Conservation (phyloP, 1,140 invertebrate species). For the Danaus plexippus region DNA sequence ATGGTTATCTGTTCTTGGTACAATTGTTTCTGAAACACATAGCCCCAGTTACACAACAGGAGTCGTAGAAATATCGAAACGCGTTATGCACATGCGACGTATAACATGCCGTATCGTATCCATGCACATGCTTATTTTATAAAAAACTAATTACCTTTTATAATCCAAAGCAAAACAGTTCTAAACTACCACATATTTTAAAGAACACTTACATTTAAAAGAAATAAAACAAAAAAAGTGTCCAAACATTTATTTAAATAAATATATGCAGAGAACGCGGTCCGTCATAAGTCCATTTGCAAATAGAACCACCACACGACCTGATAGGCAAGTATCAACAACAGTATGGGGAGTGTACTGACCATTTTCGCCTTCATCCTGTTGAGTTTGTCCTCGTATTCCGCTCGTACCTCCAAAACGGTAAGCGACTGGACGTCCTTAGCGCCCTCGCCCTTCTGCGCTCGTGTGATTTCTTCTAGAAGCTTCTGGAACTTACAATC, state of each 20-base stretch:
- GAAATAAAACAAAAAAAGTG: conserved; percentile 51
- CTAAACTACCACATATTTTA: conserved; percentile 39
- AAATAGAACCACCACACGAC: conserved; percentile 65
- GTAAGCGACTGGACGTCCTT: conserved; percentile 36
- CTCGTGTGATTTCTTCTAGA: conserved; percentile 44
- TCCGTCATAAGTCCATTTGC: conserved; percentile 48
- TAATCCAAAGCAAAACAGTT: conserved; percentile 13
- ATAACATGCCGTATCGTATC: neutral
- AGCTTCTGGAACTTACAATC: conserved; percentile 53
- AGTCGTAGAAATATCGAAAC: neutral
- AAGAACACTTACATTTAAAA: conserved; percentile 38
- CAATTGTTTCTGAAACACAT: conserved; percentile 65
- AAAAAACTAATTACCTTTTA: conserved; percentile 33
- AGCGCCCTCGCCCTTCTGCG: conserved; percentile 43
- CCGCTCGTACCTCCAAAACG: conserved; percentile 72
- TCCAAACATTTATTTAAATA: conserved; percentile 58
- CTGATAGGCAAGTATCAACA: conserved; percentile 62
- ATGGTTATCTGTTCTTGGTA: conserved; percentile 71
- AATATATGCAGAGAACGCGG: conserved; percentile 34
- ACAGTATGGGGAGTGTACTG: conserved; percentile 67
- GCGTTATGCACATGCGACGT: too few species aligned
- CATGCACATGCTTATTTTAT: conserved; percentile 19
- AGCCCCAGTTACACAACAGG: neutral
- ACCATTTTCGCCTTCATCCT: conserved; percentile 81
- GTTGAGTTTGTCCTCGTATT: conserved; percentile 78